Conservation (phyloP, 1,140 invertebrate species). For the Leptoteleia sp. region DNA sequence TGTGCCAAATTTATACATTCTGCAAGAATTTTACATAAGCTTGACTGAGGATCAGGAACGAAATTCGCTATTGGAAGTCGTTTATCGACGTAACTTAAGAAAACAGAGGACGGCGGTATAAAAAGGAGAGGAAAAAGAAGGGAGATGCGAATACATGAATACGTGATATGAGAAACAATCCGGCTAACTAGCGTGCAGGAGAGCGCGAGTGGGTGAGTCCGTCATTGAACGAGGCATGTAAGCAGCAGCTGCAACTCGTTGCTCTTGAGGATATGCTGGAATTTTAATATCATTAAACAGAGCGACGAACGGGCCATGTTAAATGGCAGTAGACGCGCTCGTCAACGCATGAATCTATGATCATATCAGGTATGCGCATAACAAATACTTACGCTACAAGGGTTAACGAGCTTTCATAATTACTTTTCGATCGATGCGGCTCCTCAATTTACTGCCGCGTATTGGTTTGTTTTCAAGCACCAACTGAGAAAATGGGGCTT, state of each 20-base stretch:
- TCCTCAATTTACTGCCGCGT: conserved; percentile 24
- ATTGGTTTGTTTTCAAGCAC: conserved; percentile 51
- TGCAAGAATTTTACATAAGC: conserved; percentile 18
- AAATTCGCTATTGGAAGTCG: conserved; percentile 39
- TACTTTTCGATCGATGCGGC: conserved; percentile 64
- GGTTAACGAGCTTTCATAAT: conserved; percentile 71
- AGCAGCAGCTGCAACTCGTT: conserved; percentile 41
- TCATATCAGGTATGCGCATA: conserved; percentile 54
- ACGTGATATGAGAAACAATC: conserved; percentile 49
- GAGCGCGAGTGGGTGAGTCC: conserved; percentile 20
- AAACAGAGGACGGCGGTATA: conserved; percentile 15
- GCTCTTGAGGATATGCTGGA: conserved; percentile 44
- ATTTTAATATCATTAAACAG: conserved; percentile 69
- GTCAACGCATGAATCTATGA: conserved; percentile 61
- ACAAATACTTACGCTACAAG: conserved; percentile 49
- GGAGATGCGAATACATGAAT: conserved; percentile 49
- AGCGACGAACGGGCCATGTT: conserved; percentile 24
- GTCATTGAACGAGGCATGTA: conserved; percentile 23
- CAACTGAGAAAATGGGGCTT: too few species aligned
- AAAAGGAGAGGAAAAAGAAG: conserved; percentile 12
- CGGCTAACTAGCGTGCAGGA: conserved; percentile 22
- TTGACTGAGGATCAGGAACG: conserved; percentile 3
- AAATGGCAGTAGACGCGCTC: conserved; percentile 53
- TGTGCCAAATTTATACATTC: conserved; percentile 9
- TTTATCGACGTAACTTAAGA: conserved; percentile 36